A percentile compares a stretch with the other conserved stretches of the same genome.
Evolutionary conservation across 2,888 invertebrate genomes (phyloP).

Genomic region (Drosophila buzzatii): DNA sequence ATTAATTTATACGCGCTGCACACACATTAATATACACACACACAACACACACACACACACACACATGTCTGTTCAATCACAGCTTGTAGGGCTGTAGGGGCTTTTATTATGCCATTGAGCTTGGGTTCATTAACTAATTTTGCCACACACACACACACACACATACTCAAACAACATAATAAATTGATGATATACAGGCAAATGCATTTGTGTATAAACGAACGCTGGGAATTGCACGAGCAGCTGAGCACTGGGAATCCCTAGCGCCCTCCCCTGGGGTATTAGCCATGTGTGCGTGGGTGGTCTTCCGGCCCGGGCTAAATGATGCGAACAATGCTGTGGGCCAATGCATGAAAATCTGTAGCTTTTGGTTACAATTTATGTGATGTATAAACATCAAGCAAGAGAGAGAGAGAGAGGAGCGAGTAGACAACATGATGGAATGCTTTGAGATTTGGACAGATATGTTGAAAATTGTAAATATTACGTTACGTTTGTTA

Average conservation of each 20-base stretch:
- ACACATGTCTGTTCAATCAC: slow-evolving; percentile 59
- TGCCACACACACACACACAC: slow-evolving; percentile 44
- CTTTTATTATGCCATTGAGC: slow-evolving; percentile 63
- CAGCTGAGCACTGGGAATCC: slow-evolving; percentile 27
- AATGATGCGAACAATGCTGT: slow-evolving; percentile 44
- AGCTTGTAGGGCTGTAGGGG: slow-evolving; percentile 36
- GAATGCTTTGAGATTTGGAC: slow-evolving; percentile 22
- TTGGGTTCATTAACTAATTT: slow-evolving; percentile 75
- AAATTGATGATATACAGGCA: slow-evolving; percentile 61
- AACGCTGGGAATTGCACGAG: slow-evolving; percentile 31
- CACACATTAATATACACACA: slow-evolving; percentile 16
- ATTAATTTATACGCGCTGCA: slow-evolving; percentile 70
- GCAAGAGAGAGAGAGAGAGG: background rate
- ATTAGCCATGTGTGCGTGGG: slow-evolving; percentile 1
- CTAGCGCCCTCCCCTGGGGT: background rate
- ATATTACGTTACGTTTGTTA: slow-evolving; percentile 40
- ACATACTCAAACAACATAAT: slow-evolving; percentile 60
- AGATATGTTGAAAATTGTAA: slow-evolving; percentile 36
- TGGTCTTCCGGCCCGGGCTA: slow-evolving; percentile 17
- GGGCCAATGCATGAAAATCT: slow-evolving; percentile 37
- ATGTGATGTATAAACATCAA: slow-evolving; percentile 23
- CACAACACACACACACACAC: slow-evolving; percentile 22
- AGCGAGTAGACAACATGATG: slow-evolving; percentile 6
- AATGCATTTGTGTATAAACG: slow-evolving; percentile 28
- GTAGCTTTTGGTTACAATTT: slow-evolving; percentile 18